phyloP scores from a whole-genome alignment of 1,140 invertebrate species.

The Potamilus streckersoni region DNA sequence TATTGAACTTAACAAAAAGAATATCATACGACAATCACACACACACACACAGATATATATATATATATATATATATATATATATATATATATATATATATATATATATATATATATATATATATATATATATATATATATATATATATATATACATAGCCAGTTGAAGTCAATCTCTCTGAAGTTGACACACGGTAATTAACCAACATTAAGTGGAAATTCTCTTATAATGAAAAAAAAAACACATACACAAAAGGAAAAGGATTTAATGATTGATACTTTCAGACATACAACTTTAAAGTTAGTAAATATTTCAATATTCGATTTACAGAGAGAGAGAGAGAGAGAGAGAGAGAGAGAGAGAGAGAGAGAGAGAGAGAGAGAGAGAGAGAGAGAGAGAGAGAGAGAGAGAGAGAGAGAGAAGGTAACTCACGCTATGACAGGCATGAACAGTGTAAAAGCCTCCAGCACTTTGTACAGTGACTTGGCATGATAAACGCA shows the following conservation, averaged over 20 bases:
- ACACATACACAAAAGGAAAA: not conserved
- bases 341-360: conserved; percentile 37
- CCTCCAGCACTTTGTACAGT: conserved; percentile 7
- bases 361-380: not conserved
- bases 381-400: no score
- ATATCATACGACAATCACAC: no score
- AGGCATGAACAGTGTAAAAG: conserved; percentile 21
- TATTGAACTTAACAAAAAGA: no score
- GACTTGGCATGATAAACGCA: conserved; percentile 23
- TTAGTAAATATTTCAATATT: conserved; percentile 65
- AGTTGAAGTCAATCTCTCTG: no score
- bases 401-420: conserved; percentile 2
- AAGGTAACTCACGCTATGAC: conserved; percentile 18
- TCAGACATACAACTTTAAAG: conserved; percentile 62
- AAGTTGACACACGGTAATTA: no score
- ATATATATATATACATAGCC: no score
- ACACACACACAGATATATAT: no score
- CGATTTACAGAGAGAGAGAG: conserved; percentile 42
- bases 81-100: no score
- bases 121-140: no score
- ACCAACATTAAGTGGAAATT: no score
- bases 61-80: no score
- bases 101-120: no score
- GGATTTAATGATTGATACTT: not conserved
- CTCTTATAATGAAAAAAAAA: not conserved